Percentiles rank a stretch among this genome's conserved stretches.
Conservation (phyloP, 2,797 vertebrate genomes). For the Macrochelys suwanniensis region DNA sequence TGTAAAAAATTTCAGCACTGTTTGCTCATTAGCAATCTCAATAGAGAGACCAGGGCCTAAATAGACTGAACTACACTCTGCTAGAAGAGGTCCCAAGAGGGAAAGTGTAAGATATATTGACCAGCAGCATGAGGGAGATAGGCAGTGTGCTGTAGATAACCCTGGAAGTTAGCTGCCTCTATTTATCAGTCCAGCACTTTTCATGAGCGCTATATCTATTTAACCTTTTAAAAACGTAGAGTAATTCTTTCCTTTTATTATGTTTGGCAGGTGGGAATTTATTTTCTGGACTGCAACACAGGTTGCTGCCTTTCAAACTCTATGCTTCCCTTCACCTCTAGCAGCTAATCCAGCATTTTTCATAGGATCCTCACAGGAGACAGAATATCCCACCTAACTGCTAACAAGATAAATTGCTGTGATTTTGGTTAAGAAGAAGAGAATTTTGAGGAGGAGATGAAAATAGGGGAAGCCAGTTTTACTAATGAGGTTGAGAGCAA, state of each 20-base stretch:
- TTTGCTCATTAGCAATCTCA: background rate
- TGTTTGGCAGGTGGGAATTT: background rate
- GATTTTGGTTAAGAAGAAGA: accelerated
- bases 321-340: background rate
- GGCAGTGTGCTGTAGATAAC: background rate
- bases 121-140: background rate
- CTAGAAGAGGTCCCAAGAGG: background rate
- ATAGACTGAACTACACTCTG: background rate
- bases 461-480: background rate
- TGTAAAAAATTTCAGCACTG: background rate
- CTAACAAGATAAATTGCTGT: background rate
- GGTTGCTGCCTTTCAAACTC: background rate
- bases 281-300: background rate
- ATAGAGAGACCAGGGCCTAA: background rate
- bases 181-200: background rate
- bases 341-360: slow-evolving; percentile 17
- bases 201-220: background rate
- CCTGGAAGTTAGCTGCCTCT: too few relatives aligned
- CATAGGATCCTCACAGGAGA: background rate
- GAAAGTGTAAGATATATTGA: background rate
- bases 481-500: background rate
- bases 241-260: background rate
- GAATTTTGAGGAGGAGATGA: background rate
- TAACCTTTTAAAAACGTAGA: background rate
- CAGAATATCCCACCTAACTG: accelerated